Evolutionary conservation across 2,888 invertebrate species (phyloP).

Genomic region (Eristalis pertinax): DNA sequence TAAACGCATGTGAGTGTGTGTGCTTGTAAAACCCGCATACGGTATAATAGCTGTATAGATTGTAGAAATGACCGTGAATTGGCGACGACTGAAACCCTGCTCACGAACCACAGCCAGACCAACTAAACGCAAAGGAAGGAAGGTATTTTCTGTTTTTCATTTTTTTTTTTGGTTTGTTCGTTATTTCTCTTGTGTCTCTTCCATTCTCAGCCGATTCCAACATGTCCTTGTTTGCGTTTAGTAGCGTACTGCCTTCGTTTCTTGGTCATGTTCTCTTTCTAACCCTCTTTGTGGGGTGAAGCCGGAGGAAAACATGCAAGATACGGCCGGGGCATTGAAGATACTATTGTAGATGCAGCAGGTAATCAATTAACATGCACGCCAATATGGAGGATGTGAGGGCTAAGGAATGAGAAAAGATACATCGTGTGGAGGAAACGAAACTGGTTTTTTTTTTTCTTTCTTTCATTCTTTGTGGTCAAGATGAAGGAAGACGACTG

Average conservation of each 20-base stretch:
- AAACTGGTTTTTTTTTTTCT: conserved; percentile 63
- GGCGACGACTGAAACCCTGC: conserved; percentile 51
- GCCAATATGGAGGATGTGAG: background rate
- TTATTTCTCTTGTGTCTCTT: background rate
- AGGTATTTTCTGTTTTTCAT: conserved; percentile 26
- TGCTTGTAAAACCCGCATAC: conserved; percentile 32
- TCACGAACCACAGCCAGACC: conserved; percentile 11
- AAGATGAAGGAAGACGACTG: conserved; percentile 7
- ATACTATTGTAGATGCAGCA: conserved; percentile 57
- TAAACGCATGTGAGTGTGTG: background rate
- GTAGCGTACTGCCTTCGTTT: background rate
- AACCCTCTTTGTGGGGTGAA: conserved; percentile 27
- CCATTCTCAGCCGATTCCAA: background rate
- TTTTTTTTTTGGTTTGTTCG: background rate
- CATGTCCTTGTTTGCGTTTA: conserved; percentile 5
- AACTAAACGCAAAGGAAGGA: conserved; percentile 25
- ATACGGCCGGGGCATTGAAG: too few species aligned
- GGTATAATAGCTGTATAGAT: conserved; percentile 67
- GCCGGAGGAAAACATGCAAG: background rate
- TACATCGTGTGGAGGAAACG: conserved; percentile 36
- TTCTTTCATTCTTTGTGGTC: conserved; percentile 9
- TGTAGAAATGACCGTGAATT: conserved; percentile 71
- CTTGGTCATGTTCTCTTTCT: conserved; percentile 20
- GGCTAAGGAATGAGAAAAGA: conserved; percentile 18
- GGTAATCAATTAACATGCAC: conserved; percentile 61